Conservation (phyloP, 35 echinoderm and acorn worm genomes). For the Ophiothrix spiculata region DNA sequence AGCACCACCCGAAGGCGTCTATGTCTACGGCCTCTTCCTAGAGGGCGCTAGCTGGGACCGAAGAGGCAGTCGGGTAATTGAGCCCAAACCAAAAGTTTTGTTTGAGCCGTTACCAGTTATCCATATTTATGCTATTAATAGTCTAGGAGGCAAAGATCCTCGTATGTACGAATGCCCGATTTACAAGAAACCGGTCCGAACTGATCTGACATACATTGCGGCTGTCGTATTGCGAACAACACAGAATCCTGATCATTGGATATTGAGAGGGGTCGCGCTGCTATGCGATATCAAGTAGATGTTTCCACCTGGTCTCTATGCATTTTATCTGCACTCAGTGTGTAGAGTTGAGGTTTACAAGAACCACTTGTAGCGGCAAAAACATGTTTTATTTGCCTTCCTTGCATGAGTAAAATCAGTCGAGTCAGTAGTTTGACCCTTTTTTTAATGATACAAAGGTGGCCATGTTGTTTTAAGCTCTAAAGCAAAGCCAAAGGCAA, state of each 20-base stretch:
- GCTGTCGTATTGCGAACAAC: constrained; percentile 92
- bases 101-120: constrained; percentile 97
- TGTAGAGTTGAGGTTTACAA: too few species aligned
- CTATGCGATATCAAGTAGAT: constrained; percentile 99
- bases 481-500: too few species aligned
- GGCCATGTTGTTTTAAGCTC: too few species aligned
- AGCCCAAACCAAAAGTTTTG: constrained; percentile 97
- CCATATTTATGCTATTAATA: constrained; percentile 99
- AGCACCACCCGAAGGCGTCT: constrained; percentile 88
- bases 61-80: constrained; percentile 75
- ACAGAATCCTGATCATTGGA: constrained; percentile 98
- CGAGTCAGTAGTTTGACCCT: too few species aligned
- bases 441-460: too few species aligned
- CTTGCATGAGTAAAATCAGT: too few species aligned
- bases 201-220: constrained; percentile 95
- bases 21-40: constrained; percentile 93
- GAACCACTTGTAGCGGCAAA: too few species aligned
- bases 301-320: too few species aligned
- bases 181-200: constrained; percentile 95
- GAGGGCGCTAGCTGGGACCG: constrained; percentile 95
- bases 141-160: constrained; percentile 69
- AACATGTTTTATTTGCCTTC: too few species aligned
- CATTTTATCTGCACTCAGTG: too few species aligned
- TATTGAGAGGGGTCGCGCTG: constrained; percentile 91
- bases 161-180: constrained; percentile 99